These are phyloP conservation scores for Pipa parva DNA, from an alignment of 2,113 vertebrate species.

Conservation along the genomic window DNA sequence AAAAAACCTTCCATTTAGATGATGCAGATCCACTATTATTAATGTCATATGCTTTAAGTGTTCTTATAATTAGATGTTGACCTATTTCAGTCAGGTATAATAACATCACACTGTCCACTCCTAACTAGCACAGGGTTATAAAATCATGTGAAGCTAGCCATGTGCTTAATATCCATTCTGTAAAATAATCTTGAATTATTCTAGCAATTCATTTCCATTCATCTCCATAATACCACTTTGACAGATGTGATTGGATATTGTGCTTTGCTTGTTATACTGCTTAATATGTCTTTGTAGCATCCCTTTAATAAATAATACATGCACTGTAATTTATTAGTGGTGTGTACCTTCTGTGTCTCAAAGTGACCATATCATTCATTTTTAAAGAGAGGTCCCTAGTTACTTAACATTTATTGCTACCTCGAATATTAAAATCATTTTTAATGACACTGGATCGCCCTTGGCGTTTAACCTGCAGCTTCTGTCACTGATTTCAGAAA, in stretches of 20 bases:
- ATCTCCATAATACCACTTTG: conserved; percentile 14
- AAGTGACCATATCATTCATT: conserved; percentile 6
- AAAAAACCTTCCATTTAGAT: no score
- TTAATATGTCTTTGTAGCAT: not conserved
- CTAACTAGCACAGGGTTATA: no score
- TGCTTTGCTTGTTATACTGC: conserved; percentile 2
- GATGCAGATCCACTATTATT: no score
- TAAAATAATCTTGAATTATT: conserved; percentile 12
- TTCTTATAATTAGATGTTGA: conserved; percentile 4
- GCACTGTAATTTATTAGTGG: conserved; percentile 3
- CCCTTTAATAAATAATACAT: conserved; percentile 25
- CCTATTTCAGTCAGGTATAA: not conserved
- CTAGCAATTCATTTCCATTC: conserved; percentile 21
- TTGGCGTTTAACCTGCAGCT: not conserved
- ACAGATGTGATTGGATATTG: conserved; percentile 30
- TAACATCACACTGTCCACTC: not conserved
- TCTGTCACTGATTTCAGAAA: not conserved
- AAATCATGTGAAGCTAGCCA: conserved; percentile 8
- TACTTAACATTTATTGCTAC: conserved; percentile 4
- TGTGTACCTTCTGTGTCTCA: conserved; percentile 10
- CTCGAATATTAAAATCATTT: not conserved
- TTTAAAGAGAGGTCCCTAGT: conserved; percentile 20
- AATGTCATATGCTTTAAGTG: not conserved
- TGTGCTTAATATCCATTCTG: conserved; percentile 18
- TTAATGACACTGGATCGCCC: not conserved